These are phyloP conservation scores for Pelosia muscerda DNA, from an alignment of 2,888 invertebrate species.

Conservation along the genomic window DNA sequence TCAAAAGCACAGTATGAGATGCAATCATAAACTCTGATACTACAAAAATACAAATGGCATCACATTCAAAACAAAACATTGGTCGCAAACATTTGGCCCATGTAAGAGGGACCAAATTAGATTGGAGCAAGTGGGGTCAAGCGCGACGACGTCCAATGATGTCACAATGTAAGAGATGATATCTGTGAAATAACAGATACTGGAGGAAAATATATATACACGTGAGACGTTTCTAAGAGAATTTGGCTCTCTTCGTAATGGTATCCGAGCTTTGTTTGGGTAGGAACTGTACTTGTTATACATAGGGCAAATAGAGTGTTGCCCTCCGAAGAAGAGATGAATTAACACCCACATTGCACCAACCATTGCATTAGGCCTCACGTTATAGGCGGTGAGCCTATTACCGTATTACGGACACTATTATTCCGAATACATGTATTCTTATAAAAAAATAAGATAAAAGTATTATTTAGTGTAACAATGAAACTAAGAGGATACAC, in stretches of 20 bases:
- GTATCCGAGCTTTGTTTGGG: neutral
- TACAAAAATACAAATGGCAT: neutral
- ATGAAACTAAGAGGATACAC: constrained; percentile 51
- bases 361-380: no score
- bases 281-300: no score
- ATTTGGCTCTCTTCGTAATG: constrained; percentile 24
- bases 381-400: no score
- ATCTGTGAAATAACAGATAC: constrained; percentile 57
- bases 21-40: neutral
- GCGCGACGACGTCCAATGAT: constrained; percentile 70
- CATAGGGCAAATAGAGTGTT: no score
- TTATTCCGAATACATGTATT: no score
- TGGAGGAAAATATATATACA: constrained; percentile 46
- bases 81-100: constrained; percentile 57
- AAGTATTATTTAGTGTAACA: neutral
- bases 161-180: constrained; percentile 71
- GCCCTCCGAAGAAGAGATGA: no score
- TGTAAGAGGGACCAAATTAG: constrained; percentile 70
- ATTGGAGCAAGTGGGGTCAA: constrained; percentile 82
- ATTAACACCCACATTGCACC: no score
- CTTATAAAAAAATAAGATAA: neutral
- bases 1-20: no score
- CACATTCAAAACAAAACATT: constrained; percentile 28
- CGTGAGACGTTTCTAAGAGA: constrained; percentile 37
- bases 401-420: no score